Evolutionary conservation across 2,113 vertebrate genomes (phyloP).

Genomic region (Diphyllodes magnificus): DNA sequence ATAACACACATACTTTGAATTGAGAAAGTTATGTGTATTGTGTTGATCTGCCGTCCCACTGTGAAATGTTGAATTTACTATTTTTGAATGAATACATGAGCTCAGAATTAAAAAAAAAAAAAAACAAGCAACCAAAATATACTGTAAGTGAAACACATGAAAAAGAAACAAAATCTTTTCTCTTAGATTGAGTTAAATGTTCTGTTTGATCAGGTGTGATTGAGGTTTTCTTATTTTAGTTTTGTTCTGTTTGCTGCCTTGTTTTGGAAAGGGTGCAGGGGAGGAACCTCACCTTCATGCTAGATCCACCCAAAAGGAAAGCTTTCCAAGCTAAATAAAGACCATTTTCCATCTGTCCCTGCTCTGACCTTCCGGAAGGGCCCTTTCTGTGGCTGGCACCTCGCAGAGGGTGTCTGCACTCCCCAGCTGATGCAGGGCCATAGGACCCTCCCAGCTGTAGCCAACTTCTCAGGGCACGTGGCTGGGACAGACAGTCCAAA

Average conservation of each 20-base stretch:
- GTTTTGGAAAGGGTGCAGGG: neutral
- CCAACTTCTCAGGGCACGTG: fast-evolving
- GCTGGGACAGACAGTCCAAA: neutral
- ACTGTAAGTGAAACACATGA: neutral
- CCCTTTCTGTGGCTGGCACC: neutral
- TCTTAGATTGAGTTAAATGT: neutral
- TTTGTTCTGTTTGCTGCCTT: neutral
- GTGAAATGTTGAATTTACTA: neutral
- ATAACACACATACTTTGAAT: neutral
- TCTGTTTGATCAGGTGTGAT: neutral
- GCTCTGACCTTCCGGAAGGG: neutral
- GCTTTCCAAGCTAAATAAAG: neutral
- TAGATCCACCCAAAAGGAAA: neutral
- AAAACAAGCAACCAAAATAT: neutral
- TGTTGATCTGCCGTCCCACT: neutral
- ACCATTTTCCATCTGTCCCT: neutral
- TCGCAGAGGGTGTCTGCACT: neutral
- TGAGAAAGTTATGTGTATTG: neutral
- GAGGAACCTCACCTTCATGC: neutral
- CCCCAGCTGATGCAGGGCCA: fast-evolving
- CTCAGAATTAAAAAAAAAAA: neutral
- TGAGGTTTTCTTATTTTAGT: neutral
- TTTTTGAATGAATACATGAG: neutral
- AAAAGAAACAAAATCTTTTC: neutral
- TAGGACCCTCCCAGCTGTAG: neutral